phyloP scores from a whole-genome alignment of 2,888 invertebrate species.

The Drosophila buzzatii region DNA sequence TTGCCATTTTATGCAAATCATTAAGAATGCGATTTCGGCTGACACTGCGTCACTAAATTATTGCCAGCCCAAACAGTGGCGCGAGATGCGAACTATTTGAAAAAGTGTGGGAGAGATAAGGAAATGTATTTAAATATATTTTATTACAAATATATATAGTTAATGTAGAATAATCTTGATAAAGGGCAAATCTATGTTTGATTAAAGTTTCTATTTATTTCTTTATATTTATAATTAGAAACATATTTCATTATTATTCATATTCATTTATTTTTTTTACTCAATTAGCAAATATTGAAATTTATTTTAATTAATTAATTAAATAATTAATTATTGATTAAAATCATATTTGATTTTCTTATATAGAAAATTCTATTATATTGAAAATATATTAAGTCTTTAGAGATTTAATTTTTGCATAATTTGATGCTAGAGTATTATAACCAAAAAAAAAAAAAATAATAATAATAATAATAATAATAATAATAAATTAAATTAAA shows the following conservation, averaged over 20 bases:
- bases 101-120: neutral
- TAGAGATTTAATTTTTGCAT: no score
- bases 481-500: no score
- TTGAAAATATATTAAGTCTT: no score
- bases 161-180: neutral
- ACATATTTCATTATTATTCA: neutral
- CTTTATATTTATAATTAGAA: neutral
- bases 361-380: no score
- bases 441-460: no score
- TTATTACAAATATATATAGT: neutral
- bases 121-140: neutral
- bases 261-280: no score
- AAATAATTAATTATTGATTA: no score
- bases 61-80: conserved; percentile 14
- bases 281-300: no score
- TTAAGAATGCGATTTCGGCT: conserved; percentile 20
- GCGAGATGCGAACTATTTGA: neutral
- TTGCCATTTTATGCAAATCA: conserved; percentile 48
- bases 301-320: no score
- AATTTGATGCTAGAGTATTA: no score
- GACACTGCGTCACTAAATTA: conserved; percentile 21
- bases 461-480: no score
- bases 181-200: neutral
- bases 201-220: neutral
- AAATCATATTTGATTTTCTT: no score